Conservation (phyloP, 2,113 vertebrate species). For the Lota lota region DNA sequence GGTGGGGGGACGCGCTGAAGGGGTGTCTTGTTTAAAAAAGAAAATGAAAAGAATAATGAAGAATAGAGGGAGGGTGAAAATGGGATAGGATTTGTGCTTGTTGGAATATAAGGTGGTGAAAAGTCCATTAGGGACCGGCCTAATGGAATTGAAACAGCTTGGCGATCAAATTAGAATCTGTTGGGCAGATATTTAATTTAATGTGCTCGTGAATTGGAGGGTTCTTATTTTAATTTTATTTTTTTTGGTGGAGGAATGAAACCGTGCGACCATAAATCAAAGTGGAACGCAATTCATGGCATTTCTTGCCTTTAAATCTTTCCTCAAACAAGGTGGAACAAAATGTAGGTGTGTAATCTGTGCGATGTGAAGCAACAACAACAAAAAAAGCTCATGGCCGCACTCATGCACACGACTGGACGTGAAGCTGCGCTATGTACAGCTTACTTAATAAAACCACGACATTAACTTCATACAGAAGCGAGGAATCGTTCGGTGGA, state of each 20-base stretch:
- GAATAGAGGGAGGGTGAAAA: conserved; percentile 16
- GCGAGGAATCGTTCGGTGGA: too few species aligned
- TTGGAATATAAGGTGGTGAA: conserved; percentile 62
- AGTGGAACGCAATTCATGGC: conserved; percentile 32
- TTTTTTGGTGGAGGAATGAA: conserved; percentile 69
- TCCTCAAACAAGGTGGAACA: conserved; percentile 32
- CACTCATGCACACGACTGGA: not conserved
- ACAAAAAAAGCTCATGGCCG: not conserved
- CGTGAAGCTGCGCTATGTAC: too few species aligned
- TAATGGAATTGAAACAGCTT: conserved; percentile 76
- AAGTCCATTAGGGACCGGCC: conserved; percentile 67
- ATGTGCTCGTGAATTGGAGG: conserved; percentile 72
- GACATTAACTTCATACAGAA: too few species aligned
- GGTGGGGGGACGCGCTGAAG: too few species aligned
- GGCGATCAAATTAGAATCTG: conserved; percentile 79
- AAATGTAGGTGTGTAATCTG: conserved; percentile 8
- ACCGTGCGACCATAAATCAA: conserved; percentile 64
- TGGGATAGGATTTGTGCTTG: conserved; percentile 67
- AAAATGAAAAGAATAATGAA: conserved; percentile 24
- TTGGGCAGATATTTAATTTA: conserved; percentile 79
- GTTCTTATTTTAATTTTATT: conserved; percentile 51
- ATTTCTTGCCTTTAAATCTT: conserved; percentile 19
- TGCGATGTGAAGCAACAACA: conserved; percentile 2
- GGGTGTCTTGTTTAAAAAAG: conserved; percentile 47
- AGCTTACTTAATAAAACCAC: too few species aligned